Conservation (phyloP, 2,113 vertebrate species). For the Petaurus breviceps region DNA sequence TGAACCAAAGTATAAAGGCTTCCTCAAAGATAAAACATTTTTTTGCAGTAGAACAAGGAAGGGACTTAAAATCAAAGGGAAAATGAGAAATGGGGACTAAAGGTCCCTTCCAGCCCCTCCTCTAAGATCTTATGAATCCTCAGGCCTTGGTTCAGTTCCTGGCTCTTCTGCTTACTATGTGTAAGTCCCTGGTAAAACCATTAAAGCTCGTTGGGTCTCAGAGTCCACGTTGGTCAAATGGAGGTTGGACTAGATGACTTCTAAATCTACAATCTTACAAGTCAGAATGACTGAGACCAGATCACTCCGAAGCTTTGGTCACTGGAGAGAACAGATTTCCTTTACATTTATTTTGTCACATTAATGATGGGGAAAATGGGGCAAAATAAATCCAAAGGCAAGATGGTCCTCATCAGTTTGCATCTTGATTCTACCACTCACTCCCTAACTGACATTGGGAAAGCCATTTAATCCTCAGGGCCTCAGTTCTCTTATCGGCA, state of each 20-base stretch:
- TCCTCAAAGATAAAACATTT: not conserved
- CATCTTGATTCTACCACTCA: too few relatives aligned
- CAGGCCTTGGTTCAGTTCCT: not conserved
- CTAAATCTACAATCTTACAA: too few relatives aligned
- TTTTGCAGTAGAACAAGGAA: not conserved
- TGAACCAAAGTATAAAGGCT: not conserved
- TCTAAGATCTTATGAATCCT: not conserved
- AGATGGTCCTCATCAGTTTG: constrained; percentile 30
- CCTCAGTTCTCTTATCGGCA: not conserved
- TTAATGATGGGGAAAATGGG: constrained; percentile 32
- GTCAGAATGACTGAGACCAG: not conserved
- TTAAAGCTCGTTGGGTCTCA: not conserved
- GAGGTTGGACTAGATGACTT: not conserved
- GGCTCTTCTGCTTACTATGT: not conserved
- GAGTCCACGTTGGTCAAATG: not conserved
- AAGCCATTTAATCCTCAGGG: not conserved
- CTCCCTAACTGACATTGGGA: not conserved
- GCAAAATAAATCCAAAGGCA: constrained; percentile 75
- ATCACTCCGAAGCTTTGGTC: not conserved
- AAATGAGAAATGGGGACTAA: not conserved
- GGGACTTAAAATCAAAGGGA: not conserved
- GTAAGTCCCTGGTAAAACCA: not conserved
- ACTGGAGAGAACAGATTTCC: not conserved
- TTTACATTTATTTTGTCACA: constrained; percentile 50
- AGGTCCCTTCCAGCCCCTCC: not conserved